phyloP scores from a whole-genome alignment of 2,113 vertebrate species.

The Lucifuga dentata region DNA sequence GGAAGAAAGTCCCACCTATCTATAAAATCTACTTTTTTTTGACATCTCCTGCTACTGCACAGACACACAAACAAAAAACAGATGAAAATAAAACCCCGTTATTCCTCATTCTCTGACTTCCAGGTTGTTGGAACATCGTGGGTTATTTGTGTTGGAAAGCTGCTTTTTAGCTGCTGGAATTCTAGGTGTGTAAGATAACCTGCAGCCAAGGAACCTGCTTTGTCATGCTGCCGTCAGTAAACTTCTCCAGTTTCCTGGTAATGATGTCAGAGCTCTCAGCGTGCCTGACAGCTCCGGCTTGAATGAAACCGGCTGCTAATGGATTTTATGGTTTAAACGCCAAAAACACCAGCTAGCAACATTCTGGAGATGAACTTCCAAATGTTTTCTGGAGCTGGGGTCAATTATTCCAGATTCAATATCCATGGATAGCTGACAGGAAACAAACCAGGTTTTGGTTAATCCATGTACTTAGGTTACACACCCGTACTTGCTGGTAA shows the following conservation, averaged over 20 bases:
- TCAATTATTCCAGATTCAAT: no score
- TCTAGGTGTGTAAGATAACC: conserved; percentile 53
- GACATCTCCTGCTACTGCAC: no score
- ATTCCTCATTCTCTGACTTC: no score
- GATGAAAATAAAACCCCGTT: no score
- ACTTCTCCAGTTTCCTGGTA: conserved; percentile 51
- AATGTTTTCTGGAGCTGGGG: neutral
- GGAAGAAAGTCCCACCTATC: no score
- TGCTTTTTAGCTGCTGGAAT: conserved; percentile 4
- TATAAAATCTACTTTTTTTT: no score
- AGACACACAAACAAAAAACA: no score
- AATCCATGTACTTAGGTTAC: neutral
- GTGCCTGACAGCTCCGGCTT: conserved; percentile 8
- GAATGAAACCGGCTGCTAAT: neutral
- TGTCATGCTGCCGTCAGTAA: conserved; percentile 37
- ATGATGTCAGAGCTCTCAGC: conserved; percentile 39
- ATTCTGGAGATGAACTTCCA: neutral
- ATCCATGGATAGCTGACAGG: no score
- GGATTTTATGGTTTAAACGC: neutral
- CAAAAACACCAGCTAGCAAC: neutral
- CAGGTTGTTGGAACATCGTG: no score
- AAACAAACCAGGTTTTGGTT: no score
- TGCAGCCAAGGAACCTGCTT: conserved; percentile 55
- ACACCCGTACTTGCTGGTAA: neutral
- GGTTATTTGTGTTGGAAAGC: no score